Evolutionary conservation across 2,888 invertebrate species (phyloP), one percentile per base, ranked within the genome.

Genomic region (Lasioglossum zephyrum): DNA sequence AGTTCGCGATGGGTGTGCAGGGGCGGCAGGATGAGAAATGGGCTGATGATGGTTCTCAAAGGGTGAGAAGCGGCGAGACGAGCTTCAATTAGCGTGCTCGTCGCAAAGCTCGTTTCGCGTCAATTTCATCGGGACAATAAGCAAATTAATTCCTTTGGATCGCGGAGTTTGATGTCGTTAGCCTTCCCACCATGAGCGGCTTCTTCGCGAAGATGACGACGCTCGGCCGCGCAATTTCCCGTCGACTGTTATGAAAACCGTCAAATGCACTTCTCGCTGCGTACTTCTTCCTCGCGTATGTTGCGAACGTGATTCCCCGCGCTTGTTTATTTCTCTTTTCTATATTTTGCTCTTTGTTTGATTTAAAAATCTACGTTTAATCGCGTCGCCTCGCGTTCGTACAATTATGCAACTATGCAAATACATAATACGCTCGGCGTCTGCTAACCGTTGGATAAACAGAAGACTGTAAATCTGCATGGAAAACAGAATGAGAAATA

Each of bases 51-150:
- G 63, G 31, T 63, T 63, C 63, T 81, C 84, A 78, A 81, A 81
- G 78, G 41, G 60, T 8, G 81, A 69, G 78, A 49, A 74, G 49
- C 53, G 53, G 53, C 36, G 63, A 70, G 75, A 73, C 75, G 75
- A 76, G 78, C 73, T 75, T 76, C 53, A 87, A 89, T 89, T 87
- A 89, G 78, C 76, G 73, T 63, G 79, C 72, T 63, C 70, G 72
- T 85, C 66, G 49, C 47, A 41, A 60, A 13, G 41, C 74, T 80
- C 79, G 73, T 87, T 87, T 81, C 74, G 63, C 81, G 73, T 80
- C 78, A 74, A 80, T 88, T 81, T 83, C 73, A 41, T 69, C 79
- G 73, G 44, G 77, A 85, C 87, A 89, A 87, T 85, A 76, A 82
- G 74, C 82, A 73, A 86, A 88, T 85, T 73, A 87, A 77, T 81